Conservation (phyloP, 2,797 vertebrate genomes). For the Rhinoraja longicauda region DNA sequence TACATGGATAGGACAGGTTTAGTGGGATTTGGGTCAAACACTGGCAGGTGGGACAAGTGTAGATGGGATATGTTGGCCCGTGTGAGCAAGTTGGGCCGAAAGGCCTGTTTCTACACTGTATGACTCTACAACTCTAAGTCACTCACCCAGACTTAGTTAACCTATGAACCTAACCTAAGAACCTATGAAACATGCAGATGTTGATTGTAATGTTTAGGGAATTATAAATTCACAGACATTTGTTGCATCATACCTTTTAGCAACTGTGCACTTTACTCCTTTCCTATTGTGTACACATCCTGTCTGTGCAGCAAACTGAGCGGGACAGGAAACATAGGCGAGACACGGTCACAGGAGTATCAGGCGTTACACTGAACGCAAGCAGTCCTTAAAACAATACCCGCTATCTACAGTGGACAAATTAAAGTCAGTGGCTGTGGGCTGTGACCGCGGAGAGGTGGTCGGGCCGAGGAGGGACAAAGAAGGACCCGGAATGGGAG, state of each 20-base stretch:
- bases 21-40: no score
- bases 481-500: no score
- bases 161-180: no score
- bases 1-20: no score
- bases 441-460: no score
- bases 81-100: no score
- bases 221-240: not conserved
- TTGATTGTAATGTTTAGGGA: not conserved
- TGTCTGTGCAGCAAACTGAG: not conserved
- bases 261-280: not conserved
- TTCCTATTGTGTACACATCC: not conserved
- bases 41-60: no score
- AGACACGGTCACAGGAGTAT: not conserved
- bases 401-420: not conserved
- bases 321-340: not conserved
- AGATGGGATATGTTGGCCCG: no score
- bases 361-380: not conserved
- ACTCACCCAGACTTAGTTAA: not conserved
- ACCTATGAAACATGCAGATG: no score
- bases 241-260: not conserved
- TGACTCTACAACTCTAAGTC: no score
- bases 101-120: no score
- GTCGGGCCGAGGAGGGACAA: no score
- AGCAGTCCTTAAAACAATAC: not conserved
- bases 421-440: not conserved